Evolutionary conservation across 2,888 invertebrate species (phyloP).

Genomic region (Drosophila flavopinicola): DNA sequence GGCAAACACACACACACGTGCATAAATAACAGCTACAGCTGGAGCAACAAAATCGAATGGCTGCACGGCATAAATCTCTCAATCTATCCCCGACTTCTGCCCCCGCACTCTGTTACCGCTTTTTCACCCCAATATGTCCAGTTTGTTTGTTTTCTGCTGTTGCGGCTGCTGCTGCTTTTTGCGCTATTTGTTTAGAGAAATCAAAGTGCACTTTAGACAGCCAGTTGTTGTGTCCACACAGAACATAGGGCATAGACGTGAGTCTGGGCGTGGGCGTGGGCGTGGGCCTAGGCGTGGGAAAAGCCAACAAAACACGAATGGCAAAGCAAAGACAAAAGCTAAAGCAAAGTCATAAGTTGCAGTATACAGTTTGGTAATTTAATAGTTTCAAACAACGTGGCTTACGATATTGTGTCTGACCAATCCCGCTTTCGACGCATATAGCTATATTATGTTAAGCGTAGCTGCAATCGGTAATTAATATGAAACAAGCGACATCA

Average conservation of each 20-base stretch:
- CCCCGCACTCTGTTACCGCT: background rate
- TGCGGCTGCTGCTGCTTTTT: constrained; percentile 15
- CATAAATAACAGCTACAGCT: constrained; percentile 5
- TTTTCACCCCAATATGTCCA: background rate
- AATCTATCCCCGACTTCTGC: constrained; percentile 10
- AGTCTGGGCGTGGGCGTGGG: background rate
- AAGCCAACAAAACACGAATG: constrained; percentile 5
- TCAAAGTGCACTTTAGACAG: constrained; percentile 50
- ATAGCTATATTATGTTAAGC: background rate
- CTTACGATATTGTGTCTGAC: constrained; percentile 4
- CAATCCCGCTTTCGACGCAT: background rate
- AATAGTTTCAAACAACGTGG: constrained; percentile 2
- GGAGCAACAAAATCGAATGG: constrained; percentile 1
- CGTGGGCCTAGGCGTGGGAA: background rate
- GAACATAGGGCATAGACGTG: background rate
- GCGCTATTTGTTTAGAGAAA: constrained; percentile 44
- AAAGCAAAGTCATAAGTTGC: constrained; percentile 3
- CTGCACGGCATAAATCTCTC: constrained; percentile 25
- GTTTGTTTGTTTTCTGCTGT: constrained; percentile 12
- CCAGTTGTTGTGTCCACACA: constrained; percentile 4
- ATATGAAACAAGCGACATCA: constrained; percentile 32
- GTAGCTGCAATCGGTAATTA: constrained; percentile 57
- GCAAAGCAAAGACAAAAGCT: constrained; percentile 8
- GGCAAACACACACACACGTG: constrained; percentile 4
- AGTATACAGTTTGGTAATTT: constrained; percentile 8